phyloP scores from a whole-genome alignment of 2,888 invertebrate species.

The Dryocosmus kuriphilus region DNA sequence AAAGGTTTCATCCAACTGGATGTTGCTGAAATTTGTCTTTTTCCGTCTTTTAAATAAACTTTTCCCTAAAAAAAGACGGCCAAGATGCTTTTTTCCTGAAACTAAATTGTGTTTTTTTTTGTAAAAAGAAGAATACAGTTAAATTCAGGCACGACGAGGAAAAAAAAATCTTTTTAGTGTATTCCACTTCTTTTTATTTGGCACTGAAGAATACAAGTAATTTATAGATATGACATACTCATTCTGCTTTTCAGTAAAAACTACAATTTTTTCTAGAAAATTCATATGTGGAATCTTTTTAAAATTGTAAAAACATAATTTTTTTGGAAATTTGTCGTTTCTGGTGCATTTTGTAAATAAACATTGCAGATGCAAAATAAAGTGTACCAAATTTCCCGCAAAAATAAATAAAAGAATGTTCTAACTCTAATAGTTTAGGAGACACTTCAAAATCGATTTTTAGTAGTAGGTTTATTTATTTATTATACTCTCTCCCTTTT shows the following conservation, averaged over 20 bases:
- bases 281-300: neutral
- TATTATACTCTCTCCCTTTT: too few relatives aligned
- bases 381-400: too few relatives aligned
- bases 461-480: too few relatives aligned
- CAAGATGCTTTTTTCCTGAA: neutral
- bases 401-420: too few relatives aligned
- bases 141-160: neutral
- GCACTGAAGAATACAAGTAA: neutral
- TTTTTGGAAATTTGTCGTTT: too few relatives aligned
- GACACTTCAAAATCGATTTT: too few relatives aligned
- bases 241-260: neutral
- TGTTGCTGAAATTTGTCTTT: neutral
- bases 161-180: neutral
- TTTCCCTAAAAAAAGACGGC: neutral
- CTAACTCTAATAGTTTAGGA: too few relatives aligned
- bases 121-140: neutral
- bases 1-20: neutral
- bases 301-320: too few relatives aligned
- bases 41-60: neutral
- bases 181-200: neutral
- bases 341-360: too few relatives aligned
- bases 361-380: too few relatives aligned
- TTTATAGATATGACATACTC: neutral
- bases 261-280: neutral
- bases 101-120: neutral